Evolutionary conservation across 2,888 invertebrate genomes (phyloP), one percentile per base, ranked within the genome.

Genomic region (Charanyca ferruginea): DNA sequence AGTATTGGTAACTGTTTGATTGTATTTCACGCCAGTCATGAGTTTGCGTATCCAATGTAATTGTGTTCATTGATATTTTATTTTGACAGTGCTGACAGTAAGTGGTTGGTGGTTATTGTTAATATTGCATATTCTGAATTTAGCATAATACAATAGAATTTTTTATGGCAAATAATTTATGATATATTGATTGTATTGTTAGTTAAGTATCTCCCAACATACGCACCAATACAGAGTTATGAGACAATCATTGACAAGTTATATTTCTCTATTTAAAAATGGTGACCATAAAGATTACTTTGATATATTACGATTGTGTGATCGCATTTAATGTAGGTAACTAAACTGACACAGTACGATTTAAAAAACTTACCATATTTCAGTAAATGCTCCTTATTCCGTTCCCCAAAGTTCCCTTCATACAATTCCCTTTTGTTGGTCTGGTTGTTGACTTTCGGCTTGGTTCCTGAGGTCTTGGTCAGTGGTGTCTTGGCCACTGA

Each of bases 361-460:
- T 6, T 18, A 8, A 9, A 13, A n/a, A 22, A 53, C 77, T 63
- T 48, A 84, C 85, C 74, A 32, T 49, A 55, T 66, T 73, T 74
- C 3, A 20, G 5, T 8, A n/a, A 32, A 13, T 35, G 8, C 13
- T 63, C 59, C 32, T 52, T 52, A 41, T 59, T 66, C 20, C 62
- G 41, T 0, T 78, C 71, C 6, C 87, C 87, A 28, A 62, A 88
- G 64, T 88, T 90, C 9, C 90, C 91, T 64, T 91, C 90, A 3
- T 73, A 73, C 4, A 89, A 76, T 6, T 89, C 90, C 42, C 92
- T 82, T 70, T 92, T 93, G 20, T 85, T 90, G 0, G 87, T 83
- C 41, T 84, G 87, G 32, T 66, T 79, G 11, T 78, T 66, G 23
- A 62, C 80, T 51, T 41, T 75, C 67, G 77, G 86, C 13, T 65